Conservation (phyloP, 2,888 invertebrate genomes). For the Andrena fulva region DNA sequence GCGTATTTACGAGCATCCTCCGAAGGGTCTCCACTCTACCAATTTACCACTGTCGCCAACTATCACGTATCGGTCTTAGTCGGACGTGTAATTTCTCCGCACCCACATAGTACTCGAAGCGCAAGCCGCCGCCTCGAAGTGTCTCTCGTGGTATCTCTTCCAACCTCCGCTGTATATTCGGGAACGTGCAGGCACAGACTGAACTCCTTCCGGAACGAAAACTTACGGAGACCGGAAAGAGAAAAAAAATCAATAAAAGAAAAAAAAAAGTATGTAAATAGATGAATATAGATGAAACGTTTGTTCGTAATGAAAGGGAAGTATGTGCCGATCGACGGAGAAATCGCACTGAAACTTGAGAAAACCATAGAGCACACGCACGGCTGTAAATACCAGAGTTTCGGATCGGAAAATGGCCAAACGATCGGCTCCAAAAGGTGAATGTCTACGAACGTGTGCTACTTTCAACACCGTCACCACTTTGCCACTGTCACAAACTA, state of each 20-base stretch:
- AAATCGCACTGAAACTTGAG: conserved; percentile 55
- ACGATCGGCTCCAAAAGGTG: conserved; percentile 32
- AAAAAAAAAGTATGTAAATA: background rate
- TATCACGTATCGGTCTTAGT: conserved; percentile 70
- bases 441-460: conserved; percentile 63
- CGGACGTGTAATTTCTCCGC: conserved; percentile 70
- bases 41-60: conserved; percentile 63
- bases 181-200: background rate
- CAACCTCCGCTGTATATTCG: conserved; percentile 5
- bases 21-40: conserved; percentile 82
- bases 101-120: conserved; percentile 23
- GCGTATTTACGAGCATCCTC: conserved; percentile 73
- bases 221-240: background rate
- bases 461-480: conserved; percentile 66
- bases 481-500: conserved; percentile 68
- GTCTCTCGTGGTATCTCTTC: conserved; percentile 20
- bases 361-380: conserved; percentile 64
- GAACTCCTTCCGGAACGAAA: background rate
- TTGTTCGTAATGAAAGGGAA: background rate
- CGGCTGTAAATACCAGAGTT: conserved; percentile 61
- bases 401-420: conserved; percentile 11
- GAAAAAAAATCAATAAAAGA: background rate
- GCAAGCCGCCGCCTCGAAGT: conserved; percentile 15
- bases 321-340: conserved; percentile 36
- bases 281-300: background rate